Evolutionary conservation across 2,113 vertebrate genomes (phyloP).

Genomic region (Cervus canadensis): DNA sequence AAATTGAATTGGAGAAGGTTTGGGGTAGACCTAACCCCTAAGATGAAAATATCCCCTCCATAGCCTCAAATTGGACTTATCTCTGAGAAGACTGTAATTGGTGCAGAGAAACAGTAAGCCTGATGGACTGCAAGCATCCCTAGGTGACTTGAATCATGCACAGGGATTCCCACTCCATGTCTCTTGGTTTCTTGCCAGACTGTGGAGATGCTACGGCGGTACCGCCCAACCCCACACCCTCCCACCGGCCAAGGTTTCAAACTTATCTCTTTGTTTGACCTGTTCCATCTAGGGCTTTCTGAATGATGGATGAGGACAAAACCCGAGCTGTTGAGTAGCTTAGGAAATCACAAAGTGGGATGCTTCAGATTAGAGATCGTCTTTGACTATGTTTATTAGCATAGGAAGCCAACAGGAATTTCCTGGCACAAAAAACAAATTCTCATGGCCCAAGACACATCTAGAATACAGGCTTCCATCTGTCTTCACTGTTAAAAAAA

Average conservation of each 20-base stretch:
- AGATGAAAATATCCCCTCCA: background rate
- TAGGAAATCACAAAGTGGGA: background rate
- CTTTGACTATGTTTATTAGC: background rate
- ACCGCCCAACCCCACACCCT: background rate
- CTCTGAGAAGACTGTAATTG: background rate
- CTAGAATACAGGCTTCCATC: slow-evolving; percentile 14
- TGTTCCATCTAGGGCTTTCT: background rate
- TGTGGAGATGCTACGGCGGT: background rate
- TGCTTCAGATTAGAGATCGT: background rate
- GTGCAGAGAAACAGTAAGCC: background rate
- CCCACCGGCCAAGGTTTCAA: background rate
- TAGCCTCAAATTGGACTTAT: background rate
- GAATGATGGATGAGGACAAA: background rate
- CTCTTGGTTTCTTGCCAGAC: background rate
- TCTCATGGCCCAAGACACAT: background rate
- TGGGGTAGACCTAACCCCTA: background rate
- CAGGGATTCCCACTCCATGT: background rate
- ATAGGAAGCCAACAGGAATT: background rate
- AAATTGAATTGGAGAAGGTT: background rate
- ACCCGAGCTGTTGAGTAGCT: background rate
- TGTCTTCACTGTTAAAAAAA: background rate
- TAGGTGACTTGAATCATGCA: background rate
- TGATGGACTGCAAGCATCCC: background rate
- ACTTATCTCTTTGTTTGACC: background rate
- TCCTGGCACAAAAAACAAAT: background rate